A percentile compares a stretch with the other conserved stretches of the same genome.
phyloP scores from a whole-genome alignment of 2,797 vertebrate species.

The Cryptoblepharus egeriae region DNA sequence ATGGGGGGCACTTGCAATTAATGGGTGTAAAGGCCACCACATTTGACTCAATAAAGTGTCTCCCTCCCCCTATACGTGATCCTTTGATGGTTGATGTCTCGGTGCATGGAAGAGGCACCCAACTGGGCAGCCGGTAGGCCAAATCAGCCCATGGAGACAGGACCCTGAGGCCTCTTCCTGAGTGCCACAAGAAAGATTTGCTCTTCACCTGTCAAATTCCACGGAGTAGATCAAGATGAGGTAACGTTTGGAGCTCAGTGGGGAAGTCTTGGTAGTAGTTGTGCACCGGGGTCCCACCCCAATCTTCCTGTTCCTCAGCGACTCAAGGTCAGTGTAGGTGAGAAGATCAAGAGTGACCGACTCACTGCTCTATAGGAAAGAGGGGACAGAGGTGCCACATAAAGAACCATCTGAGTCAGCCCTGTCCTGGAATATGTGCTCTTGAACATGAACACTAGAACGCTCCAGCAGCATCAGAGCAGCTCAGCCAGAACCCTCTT shows the following conservation, averaged over 20 bases:
- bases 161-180: too few relatives aligned
- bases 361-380: slow-evolving; percentile 84
- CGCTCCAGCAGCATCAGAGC: too few relatives aligned
- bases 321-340: slow-evolving; percentile 91
- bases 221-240: slow-evolving; percentile 95
- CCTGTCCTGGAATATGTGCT: neutral
- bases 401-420: neutral
- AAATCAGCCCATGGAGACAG: too few relatives aligned
- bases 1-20: neutral
- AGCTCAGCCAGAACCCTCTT: neutral
- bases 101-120: fast-evolving
- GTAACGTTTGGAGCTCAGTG: slow-evolving; percentile 89
- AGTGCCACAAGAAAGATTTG: fast-evolving
- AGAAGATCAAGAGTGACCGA: slow-evolving; percentile 92
- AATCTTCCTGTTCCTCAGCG: slow-evolving; percentile 87
- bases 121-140: too few relatives aligned
- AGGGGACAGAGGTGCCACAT: fast-evolving
- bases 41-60: too few relatives aligned
- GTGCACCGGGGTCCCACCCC: slow-evolving; percentile 81
- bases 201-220: slow-evolving; percentile 91
- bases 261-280: slow-evolving; percentile 77
- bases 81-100: too few relatives aligned
- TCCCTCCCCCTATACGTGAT: neutral
- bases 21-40: too few relatives aligned
- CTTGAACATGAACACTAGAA: neutral